These are phyloP conservation scores for Eupleurogrammus muticus DNA, from an alignment of 2,797 vertebrate species.

Conservation along the genomic window DNA sequence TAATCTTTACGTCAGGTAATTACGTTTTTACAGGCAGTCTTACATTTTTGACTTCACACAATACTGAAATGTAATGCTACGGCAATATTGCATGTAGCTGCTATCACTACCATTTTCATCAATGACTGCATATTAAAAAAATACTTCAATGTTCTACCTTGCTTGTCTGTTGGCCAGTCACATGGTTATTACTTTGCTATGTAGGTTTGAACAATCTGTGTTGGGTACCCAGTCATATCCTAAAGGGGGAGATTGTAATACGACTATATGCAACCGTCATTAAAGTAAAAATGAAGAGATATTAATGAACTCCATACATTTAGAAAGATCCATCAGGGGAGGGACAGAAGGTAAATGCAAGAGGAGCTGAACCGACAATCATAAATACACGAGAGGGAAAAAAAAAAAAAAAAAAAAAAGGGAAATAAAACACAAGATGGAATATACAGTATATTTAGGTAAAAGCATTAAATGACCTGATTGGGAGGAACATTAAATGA, in stretches of 20 bases:
- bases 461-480: slow-evolving; percentile 52
- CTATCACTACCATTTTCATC: slow-evolving; percentile 15
- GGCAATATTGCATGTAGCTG: slow-evolving; percentile 7
- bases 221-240: slow-evolving; percentile 8
- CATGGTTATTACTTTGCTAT: background rate
- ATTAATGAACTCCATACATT: slow-evolving; percentile 27
- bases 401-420: slow-evolving; percentile 12
- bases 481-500: slow-evolving; percentile 65
- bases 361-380: slow-evolving; percentile 25
- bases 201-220: slow-evolving; percentile 22
- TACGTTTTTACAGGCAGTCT: slow-evolving; percentile 32
- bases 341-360: slow-evolving; percentile 13
- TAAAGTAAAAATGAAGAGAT: slow-evolving; percentile 17
- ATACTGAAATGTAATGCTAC: slow-evolving; percentile 29
- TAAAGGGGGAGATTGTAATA: slow-evolving; percentile 17
- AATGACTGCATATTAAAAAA: slow-evolving; percentile 7
- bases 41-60: slow-evolving; percentile 17
- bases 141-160: background rate
- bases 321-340: slow-evolving; percentile 29
- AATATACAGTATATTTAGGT: slow-evolving; percentile 50
- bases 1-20: slow-evolving; percentile 47
- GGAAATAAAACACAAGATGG: slow-evolving; percentile 42
- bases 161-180: slow-evolving; percentile 1
- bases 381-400: slow-evolving; percentile 51
- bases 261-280: slow-evolving; percentile 13